These are phyloP conservation scores for Sebastolobus altivelis DNA, from an alignment of 2,797 vertebrate species.

Conservation along the genomic window DNA sequence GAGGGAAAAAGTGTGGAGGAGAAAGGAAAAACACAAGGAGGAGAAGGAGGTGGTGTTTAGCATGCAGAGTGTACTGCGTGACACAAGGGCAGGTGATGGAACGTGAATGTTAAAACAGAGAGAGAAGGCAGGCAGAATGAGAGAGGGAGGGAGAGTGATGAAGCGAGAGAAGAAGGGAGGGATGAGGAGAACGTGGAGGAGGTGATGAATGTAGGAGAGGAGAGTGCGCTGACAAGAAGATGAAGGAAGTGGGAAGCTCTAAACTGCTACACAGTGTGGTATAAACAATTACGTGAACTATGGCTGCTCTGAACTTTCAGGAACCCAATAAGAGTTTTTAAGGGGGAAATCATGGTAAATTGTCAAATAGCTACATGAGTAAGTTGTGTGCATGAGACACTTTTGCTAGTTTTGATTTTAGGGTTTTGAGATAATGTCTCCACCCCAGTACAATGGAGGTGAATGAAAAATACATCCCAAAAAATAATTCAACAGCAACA, in stretches of 20 bases:
- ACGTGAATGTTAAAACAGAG: constrained; percentile 68
- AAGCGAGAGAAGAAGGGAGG: constrained; percentile 49
- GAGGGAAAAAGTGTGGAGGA: constrained; percentile 34
- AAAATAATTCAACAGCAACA: background rate
- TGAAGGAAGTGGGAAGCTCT: constrained; percentile 52
- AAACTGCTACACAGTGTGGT: constrained; percentile 39
- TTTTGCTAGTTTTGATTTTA: background rate
- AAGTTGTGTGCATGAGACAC: background rate
- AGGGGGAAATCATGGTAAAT: background rate
- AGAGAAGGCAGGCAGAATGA: constrained; percentile 38
- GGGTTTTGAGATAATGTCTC: background rate
- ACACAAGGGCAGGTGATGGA: constrained; percentile 75
- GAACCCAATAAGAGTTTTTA: constrained; percentile 1
- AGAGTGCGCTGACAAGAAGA: constrained; percentile 30
- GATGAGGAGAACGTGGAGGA: constrained; percentile 62
- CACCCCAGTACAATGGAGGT: background rate
- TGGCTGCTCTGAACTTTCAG: constrained; percentile 25
- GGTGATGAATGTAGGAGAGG: constrained; percentile 68
- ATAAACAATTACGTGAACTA: constrained; percentile 26
- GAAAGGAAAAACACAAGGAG: constrained; percentile 33
- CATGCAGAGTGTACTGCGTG: constrained; percentile 55
- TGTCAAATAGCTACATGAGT: background rate
- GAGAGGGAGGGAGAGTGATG: constrained; percentile 43
- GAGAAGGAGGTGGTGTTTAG: constrained; percentile 42
- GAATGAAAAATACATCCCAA: constrained; percentile 7